Base-by-base conservation (phyloP, 1,140 invertebrate species). In the Pissodes strobi region DNA sequence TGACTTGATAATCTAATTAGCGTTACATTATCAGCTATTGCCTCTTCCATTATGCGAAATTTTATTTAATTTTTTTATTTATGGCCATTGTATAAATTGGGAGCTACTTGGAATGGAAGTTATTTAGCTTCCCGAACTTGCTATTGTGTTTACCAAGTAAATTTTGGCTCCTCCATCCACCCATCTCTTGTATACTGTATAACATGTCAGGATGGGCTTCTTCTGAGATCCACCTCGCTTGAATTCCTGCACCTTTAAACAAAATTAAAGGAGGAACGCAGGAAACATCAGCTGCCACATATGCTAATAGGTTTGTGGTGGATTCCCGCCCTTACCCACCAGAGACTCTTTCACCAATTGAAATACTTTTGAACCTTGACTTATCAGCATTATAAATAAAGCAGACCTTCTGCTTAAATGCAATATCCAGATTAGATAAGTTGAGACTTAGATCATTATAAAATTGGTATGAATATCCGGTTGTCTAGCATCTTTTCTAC, bases 101-200 rank as follows among this genome's bases (percentile, higher is more conserved):
- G 6, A 34, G 22, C 22, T 30, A 12, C 41, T 63, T 53, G 56
- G 57, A 67, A 21, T 48, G 46, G 51, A 23, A 61, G 21, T 18
- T 48, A 22, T 39, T 39, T 46, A 15, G 25, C n/a, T 10, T 12
- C 12, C n/a, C 64, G 56, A 2, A 62, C 38, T 22, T 48, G 45
- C 8, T 66, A 21, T 41, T 12, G 17, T 21, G 15, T 25, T 53
- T 46, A 79, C 74, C 67, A 69, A 78, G 1, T 58, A 72, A 78
- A 79, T 5, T 68, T 46, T 8, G 67, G 48, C 59, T 69, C 69
- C 57, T 72, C 69, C 72, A 78, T 79, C 67, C 67, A 79, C 13
- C 69, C 75, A 66, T 78, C 77, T 25, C 62, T 65, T 0, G 72
- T 70, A 23, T 64, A 17, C 69, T 58, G 64, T 78, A 75, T 19